Evolutionary conservation across 2,113 vertebrate species (phyloP), one percentile per base, ranked within the genome.

Genomic region (Petroica traversi): DNA sequence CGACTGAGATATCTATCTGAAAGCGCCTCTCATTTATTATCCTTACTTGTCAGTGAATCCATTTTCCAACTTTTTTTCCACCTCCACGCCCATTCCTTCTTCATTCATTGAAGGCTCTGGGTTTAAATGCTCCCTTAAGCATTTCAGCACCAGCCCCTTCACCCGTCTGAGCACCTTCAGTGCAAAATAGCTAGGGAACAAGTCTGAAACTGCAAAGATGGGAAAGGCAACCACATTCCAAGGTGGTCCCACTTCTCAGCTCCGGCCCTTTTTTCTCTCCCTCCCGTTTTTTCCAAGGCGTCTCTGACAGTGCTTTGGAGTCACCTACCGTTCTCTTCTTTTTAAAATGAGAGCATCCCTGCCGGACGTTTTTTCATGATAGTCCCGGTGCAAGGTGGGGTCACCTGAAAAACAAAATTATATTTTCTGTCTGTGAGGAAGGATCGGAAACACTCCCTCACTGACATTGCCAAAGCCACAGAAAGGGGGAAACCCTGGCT

Each of bases 1-100:
- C 99, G 98, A 99, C 98, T 99, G 99, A 99, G 98, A 98, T 99
- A 99, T 99, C 98, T 98, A 98, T 99, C 98, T 99, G 99, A 99
- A 99, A 99, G 99, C 98, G 95, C 93, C 95, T 98, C 98, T 98
- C 98, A 99, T 99, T 99, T 99, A 99, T 99, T 98, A 98, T 96
- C 97, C 97, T 97, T 97, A 93, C 97, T 98, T 99, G 99, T 99
- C 99, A 99, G 98, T 92, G 97, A 98, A 98, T 98, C 98, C 98
- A 97, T 98, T 99, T 98, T 98, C 97, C 98, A 98, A 98, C 96
- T 88, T 93, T 83, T 91, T 92, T 95, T 92, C 33, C 36, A 20
- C 31, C 22, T 26, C 55, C 54, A 66, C 28, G 36, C 40, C n/a
- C 25, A 59, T 49, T 74, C 19, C 49, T 78, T 67, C 78, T 77